Evolutionary conservation across 2,888 invertebrate species (phyloP), one percentile per base, ranked within the genome.

Genomic region (Pseudolycoriella hygida): DNA sequence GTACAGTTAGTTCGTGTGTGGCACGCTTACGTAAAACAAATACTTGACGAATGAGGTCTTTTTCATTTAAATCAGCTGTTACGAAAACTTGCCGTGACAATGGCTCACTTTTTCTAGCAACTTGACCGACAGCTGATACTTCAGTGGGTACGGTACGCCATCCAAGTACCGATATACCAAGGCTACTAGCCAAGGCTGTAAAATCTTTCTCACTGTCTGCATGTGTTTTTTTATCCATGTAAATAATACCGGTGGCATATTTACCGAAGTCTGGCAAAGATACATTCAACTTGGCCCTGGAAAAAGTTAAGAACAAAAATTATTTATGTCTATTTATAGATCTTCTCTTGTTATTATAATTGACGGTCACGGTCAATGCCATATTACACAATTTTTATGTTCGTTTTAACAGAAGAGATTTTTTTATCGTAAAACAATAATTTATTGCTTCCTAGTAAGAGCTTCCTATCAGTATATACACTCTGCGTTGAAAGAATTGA

Each of bases 171-270:
- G 79, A 72, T 53, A 96, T 70, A 20, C 77, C 78, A 59, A 88
- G 73, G 54, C 81, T 82, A 54, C 77, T 73, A 46, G 93, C 89
- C 56, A 96, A 69, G 52, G 73, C 76, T 50, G 75, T 72, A 64
- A 97, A 93, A 55, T 80, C 78, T 53, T 74, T 72, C 67, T 93
- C 89, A 46, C 80, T 80, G 54, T 82, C 77, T 56, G 76, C 71
- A 56, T 86, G 84, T 56, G 83, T 81, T 43, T 76, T 70, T 61
- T 83, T 80, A 64, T 94, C 92, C 64, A 96, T 69, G 68, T 89
- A 98, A 60, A 97, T 76, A 51, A 97, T 89, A 49, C 98, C 98
- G 17, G 96, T 96, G 45, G 96, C 97, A 70, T 97, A 98, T 53
- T 77, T 72, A 3, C 94, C 96, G 55, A 79, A 75, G 17, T 78